These are phyloP conservation scores for Drosophila mimica DNA, from an alignment of 2,888 invertebrate genomes.

Conservation along the genomic window DNA sequence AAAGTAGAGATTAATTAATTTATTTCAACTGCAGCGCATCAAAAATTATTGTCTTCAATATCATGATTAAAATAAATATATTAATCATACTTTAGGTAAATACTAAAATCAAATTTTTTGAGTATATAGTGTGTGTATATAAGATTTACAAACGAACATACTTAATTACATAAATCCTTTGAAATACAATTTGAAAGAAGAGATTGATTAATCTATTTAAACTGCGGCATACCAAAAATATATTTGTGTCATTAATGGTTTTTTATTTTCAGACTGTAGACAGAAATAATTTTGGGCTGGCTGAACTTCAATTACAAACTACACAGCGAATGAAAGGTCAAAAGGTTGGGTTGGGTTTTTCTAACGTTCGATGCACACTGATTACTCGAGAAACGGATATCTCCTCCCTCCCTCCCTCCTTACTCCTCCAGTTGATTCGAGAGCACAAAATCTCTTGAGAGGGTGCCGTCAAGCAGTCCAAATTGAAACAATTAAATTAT, in stretches of 20 bases:
- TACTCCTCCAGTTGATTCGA: not conserved
- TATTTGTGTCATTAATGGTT: not conserved
- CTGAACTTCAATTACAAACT: constrained; percentile 5
- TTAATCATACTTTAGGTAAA: too few species aligned
- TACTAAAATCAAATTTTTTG: too few species aligned
- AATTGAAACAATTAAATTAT: constrained; percentile 73
- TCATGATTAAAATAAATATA: too few species aligned
- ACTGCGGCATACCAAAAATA: not conserved
- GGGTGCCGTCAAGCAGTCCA: constrained; percentile 44
- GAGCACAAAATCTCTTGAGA: constrained; percentile 24
- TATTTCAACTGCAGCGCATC: not conserved
- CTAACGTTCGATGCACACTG: constrained; percentile 20
- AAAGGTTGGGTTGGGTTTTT: constrained; percentile 13
- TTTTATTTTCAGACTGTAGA: not conserved
- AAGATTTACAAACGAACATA: not conserved
- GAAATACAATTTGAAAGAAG: not conserved
- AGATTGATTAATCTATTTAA: constrained; percentile 7
- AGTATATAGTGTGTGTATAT: too few species aligned
- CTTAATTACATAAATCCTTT: not conserved
- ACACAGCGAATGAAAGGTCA: constrained; percentile 28
- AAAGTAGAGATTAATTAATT: constrained; percentile 9
- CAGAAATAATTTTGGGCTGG: constrained; percentile 2
- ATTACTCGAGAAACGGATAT: constrained; percentile 39
- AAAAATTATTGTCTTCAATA: not conserved
- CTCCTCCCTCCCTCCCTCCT: not conserved